Conservation (phyloP, 2,888 invertebrate genomes). For the Girardia tigrina region DNA sequence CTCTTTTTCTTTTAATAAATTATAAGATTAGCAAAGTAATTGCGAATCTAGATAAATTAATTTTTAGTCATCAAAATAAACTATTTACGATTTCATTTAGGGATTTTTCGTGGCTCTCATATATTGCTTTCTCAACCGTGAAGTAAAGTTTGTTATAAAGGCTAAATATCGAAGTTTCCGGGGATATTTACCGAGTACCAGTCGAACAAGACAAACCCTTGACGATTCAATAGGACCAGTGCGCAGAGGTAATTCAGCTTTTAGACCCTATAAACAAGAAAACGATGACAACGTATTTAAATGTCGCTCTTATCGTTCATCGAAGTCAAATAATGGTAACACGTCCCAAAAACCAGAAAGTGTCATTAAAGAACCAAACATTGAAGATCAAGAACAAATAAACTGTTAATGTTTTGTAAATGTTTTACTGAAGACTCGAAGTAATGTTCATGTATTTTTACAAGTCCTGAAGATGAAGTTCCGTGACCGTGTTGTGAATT, state of each 20-base stretch:
- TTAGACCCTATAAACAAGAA: background rate
- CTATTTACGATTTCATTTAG: too few relatives aligned
- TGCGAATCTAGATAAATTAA: too few relatives aligned
- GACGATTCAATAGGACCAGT: background rate
- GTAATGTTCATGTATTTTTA: too few relatives aligned
- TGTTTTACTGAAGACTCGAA: too few relatives aligned
- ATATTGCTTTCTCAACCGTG: conserved; percentile 19
- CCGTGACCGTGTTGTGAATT: too few relatives aligned
- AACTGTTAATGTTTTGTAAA: too few relatives aligned
- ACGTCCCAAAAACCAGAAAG: background rate
- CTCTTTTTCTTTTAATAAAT: too few relatives aligned
- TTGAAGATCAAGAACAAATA: conserved; percentile 11
- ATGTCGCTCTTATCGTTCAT: background rate
- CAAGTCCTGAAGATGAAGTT: too few relatives aligned
- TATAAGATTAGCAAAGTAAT: too few relatives aligned
- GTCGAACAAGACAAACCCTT: background rate
- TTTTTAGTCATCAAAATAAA: too few relatives aligned
- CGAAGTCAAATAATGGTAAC: background rate
- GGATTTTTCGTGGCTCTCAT: conserved; percentile 11
- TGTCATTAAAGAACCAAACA: background rate
- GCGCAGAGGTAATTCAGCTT: background rate
- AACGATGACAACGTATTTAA: background rate
- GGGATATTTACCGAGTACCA: background rate
- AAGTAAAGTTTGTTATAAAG: background rate
- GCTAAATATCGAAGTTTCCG: conserved; percentile 19